Conservation (phyloP, 2,797 vertebrate species). For the Alcedo quadribrachys region DNA sequence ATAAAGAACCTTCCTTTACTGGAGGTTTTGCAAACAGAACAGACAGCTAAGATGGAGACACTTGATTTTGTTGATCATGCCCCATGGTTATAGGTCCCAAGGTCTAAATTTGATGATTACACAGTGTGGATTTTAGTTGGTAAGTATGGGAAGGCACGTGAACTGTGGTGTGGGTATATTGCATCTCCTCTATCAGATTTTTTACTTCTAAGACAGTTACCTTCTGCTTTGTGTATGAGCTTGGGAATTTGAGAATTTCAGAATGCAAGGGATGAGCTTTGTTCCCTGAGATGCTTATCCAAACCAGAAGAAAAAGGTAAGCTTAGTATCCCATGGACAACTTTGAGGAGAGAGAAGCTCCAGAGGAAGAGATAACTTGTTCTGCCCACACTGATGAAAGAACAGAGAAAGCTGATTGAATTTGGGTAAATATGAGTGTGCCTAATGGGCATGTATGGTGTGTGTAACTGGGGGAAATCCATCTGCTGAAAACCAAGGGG, state of each 20-base stretch:
- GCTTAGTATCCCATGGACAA: not conserved
- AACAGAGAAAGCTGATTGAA: not conserved
- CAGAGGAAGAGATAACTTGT: not conserved
- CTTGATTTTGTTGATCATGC: not conserved
- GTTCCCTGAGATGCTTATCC: accelerated
- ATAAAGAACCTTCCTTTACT: not conserved
- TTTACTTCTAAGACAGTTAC: not conserved
- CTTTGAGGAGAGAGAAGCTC: not conserved
- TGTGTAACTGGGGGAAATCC: not conserved
- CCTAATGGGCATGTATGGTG: not conserved
- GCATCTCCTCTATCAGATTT: not conserved
- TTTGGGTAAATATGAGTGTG: not conserved
- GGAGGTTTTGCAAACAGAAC: not conserved
- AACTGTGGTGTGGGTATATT: not conserved
- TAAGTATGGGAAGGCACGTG: not conserved
- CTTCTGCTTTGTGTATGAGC: not conserved
- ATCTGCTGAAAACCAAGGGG: not conserved
- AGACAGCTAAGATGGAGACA: not conserved
- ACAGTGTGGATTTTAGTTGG: not conserved
- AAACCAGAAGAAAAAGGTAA: not conserved
- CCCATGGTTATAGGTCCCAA: not conserved
- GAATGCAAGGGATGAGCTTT: not conserved
- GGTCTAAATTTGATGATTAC: not conserved
- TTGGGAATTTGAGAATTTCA: not conserved
- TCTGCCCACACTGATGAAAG: not conserved